Evolutionary conservation across 2,797 vertebrate species (phyloP).

Genomic region (Gobio occitaniae): DNA sequence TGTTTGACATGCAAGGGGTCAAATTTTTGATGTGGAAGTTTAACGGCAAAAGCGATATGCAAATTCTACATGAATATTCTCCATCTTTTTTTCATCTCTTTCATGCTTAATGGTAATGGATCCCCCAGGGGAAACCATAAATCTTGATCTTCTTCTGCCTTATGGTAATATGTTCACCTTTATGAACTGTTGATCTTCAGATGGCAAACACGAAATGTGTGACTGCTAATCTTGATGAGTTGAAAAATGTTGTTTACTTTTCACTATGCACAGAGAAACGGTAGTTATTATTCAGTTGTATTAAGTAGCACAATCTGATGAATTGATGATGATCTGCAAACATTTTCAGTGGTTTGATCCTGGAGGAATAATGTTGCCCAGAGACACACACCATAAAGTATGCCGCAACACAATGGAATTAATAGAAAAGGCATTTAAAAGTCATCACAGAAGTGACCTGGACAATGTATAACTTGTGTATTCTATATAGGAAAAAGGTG

Average conservation of each 20-base stretch:
- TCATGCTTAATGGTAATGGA: conserved; percentile 72
- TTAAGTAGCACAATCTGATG: background rate
- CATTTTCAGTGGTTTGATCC: background rate
- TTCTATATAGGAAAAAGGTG: background rate
- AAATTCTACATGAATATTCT: conserved; percentile 40
- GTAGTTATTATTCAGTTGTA: background rate
- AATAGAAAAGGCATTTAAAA: background rate
- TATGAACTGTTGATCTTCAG: conserved; percentile 42
- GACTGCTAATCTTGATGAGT: background rate
- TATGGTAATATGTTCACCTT: conserved; percentile 43
- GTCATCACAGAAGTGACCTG: background rate
- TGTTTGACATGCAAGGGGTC: conserved; percentile 31
- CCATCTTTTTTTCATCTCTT: conserved; percentile 14
- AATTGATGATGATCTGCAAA: conserved; percentile 1
- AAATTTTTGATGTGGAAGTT: conserved; percentile 11
- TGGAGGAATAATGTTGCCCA: background rate
- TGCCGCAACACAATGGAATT: background rate
- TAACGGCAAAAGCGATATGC: conserved; percentile 3
- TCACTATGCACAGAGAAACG: conserved; percentile 8
- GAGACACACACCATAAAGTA: background rate
- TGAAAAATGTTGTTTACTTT: conserved; percentile 21
- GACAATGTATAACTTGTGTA: background rate
- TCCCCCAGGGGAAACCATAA: conserved; percentile 61
- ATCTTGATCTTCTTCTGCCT: conserved; percentile 32
- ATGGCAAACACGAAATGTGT: background rate